These are phyloP conservation scores for Zhuqinia jingwanae DNA, from an alignment of 2,888 invertebrate genomes.

Conservation along the genomic window DNA sequence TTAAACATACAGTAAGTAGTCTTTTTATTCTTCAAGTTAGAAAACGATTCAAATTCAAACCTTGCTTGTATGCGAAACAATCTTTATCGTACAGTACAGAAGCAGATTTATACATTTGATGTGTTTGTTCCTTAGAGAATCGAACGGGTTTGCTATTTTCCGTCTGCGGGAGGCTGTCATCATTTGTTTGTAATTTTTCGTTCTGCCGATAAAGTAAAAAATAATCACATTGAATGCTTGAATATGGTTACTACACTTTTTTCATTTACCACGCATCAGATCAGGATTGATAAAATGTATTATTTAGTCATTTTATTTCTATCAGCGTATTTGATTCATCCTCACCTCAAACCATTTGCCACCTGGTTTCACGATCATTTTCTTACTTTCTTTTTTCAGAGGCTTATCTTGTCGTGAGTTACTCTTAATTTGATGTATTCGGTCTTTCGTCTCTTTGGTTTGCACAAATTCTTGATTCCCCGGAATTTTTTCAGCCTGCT, in stretches of 20 bases:
- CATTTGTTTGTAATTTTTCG: neutral
- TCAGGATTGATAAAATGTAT: too few relatives aligned
- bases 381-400: conserved; percentile 1
- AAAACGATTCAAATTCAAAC: too few relatives aligned
- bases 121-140: conserved; percentile 40
- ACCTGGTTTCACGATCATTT: conserved; percentile 49
- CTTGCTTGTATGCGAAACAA: conserved; percentile 64
- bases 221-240: too few relatives aligned
- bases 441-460: conserved; percentile 27
- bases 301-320: too few relatives aligned
- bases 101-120: conserved; percentile 61
- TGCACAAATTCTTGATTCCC: neutral
- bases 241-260: too few relatives aligned
- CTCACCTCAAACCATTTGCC: conserved; percentile 65
- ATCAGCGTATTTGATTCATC: too few relatives aligned
- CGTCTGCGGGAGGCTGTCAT: neutral
- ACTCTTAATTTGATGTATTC: conserved; percentile 18
- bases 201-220: neutral
- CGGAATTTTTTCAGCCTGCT: too few relatives aligned
- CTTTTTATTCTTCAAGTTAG: too few relatives aligned
- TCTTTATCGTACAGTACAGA: conserved; percentile 66
- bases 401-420: neutral
- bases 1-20: too few relatives aligned
- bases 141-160: too few relatives aligned
- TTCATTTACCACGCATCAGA: too few relatives aligned